phyloP scores from a whole-genome alignment of 2,797 vertebrate species.

The Pygocentrus nattereri region DNA sequence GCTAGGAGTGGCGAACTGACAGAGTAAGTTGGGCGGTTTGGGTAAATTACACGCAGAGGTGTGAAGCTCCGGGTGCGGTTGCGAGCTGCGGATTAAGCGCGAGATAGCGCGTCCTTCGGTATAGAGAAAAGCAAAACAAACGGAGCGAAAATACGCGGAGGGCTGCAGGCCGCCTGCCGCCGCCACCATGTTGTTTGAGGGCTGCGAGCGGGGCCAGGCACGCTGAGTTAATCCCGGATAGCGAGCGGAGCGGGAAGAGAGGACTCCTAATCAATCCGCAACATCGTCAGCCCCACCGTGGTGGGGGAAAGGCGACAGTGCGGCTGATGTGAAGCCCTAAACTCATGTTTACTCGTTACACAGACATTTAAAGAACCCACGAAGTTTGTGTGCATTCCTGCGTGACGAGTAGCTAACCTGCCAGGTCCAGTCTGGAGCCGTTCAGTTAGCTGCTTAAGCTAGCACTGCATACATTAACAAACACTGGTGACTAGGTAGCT shows the following conservation, averaged over 20 bases:
- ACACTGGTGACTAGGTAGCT: not conserved
- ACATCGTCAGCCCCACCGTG: constrained; percentile 72
- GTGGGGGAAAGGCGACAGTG: constrained; percentile 7
- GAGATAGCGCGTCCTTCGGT: constrained; percentile 4
- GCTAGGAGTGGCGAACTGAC: constrained; percentile 40
- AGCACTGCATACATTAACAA: not conserved
- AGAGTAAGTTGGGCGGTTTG: not conserved
- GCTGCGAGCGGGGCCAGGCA: constrained; percentile 71
- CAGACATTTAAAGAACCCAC: not conserved
- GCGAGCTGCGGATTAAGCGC: not conserved
- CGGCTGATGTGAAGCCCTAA: not conserved
- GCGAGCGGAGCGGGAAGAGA: constrained; percentile 75
- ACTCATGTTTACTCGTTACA: not conserved
- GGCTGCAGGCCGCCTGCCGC: constrained; percentile 42
- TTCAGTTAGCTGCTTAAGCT: not conserved
- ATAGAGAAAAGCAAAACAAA: constrained; percentile 56
- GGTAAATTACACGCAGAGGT: constrained; percentile 4
- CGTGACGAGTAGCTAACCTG: not conserved
- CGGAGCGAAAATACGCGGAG: constrained; percentile 54
- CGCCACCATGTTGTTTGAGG: constrained; percentile 76
- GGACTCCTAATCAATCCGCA: constrained; percentile 81
- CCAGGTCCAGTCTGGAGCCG: not conserved
- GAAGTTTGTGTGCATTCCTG: not conserved
- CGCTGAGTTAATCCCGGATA: constrained; percentile 86
- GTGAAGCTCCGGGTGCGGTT: not conserved